A percentile compares a stretch with the other conserved stretches of the same genome.
phyloP scores from a whole-genome alignment of 2,888 invertebrate genomes.

The Acanthosepion esculentum region DNA sequence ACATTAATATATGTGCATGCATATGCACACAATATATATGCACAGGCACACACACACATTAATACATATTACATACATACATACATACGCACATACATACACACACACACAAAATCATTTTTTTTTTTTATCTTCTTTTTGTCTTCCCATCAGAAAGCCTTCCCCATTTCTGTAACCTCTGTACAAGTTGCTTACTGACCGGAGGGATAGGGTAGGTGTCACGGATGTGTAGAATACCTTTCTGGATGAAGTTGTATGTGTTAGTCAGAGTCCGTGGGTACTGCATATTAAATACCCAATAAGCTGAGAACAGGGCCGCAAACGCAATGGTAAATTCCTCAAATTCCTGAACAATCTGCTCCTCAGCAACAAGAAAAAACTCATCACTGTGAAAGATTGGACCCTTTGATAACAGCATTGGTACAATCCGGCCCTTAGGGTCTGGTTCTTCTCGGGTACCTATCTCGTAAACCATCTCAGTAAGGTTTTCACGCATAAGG shows the following conservation, averaged over 20 bases:
- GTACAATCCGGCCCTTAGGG: conserved; percentile 69
- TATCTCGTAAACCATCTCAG: conserved; percentile 68
- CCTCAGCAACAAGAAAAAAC: conserved; percentile 69
- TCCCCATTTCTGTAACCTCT: conserved; percentile 55
- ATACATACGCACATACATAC: neutral
- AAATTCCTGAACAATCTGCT: conserved; percentile 69
- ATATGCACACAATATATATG: neutral
- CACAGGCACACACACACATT: neutral
- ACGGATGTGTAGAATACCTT: conserved; percentile 63
- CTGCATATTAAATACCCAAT: conserved; percentile 72
- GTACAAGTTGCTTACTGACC: conserved; percentile 62
- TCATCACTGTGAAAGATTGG: conserved; percentile 69
- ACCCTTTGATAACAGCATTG: conserved; percentile 69
- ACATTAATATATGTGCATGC: neutral
- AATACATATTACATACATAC: neutral
- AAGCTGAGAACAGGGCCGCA: conserved; percentile 68
- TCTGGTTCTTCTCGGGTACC: conserved; percentile 67
- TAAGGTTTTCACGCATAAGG: conserved; percentile 67
- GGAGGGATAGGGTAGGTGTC: conserved; percentile 63
- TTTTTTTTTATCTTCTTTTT: conserved; percentile 41
- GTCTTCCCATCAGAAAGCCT: conserved; percentile 10
- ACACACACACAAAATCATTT: neutral
- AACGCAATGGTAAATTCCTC: conserved; percentile 71
- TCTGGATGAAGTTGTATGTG: conserved; percentile 69
- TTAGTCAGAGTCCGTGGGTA: conserved; percentile 67